Percentiles rank a stretch among this genome's conserved stretches.
Conservation (phyloP, 2,888 invertebrate genomes). For the Chrysopilus asiliformis region DNA sequence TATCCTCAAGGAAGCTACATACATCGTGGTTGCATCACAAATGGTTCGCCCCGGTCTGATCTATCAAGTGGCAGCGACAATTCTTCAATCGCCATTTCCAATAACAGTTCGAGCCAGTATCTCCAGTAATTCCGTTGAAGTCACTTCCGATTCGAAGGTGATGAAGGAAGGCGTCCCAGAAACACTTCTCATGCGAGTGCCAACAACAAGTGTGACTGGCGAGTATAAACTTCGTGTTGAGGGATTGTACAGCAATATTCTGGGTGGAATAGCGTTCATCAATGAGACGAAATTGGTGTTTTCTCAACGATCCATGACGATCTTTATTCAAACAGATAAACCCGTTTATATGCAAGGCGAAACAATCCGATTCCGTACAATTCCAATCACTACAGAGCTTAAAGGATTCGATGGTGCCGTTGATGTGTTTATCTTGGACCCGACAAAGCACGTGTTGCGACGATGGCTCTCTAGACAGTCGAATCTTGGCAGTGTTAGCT, state of each 20-base stretch:
- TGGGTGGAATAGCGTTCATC: conserved; percentile 77
- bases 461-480: conserved; percentile 90
- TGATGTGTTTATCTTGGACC: conserved; percentile 85
- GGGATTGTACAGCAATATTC: conserved; percentile 50
- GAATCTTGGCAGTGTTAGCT: conserved; percentile 84
- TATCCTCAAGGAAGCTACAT: conserved; percentile 41
- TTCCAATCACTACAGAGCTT: conserved; percentile 85
- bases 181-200: conserved; percentile 81
- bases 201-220: conserved; percentile 69
- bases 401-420: conserved; percentile 83
- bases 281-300: conserved; percentile 79
- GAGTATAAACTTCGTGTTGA: conserved; percentile 74
- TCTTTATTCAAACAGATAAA: conserved; percentile 89
- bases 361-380: conserved; percentile 75
- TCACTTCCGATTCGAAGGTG: conserved; percentile 66
- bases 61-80: conserved; percentile 74
- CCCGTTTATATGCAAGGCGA: conserved; percentile 91
- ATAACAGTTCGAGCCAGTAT: conserved; percentile 80
- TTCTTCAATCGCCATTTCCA: conserved; percentile 63
- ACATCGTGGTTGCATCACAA: conserved; percentile 82
- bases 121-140: conserved; percentile 77
- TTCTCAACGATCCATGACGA: conserved; percentile 83
- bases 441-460: conserved; percentile 73
- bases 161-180: conserved; percentile 79
- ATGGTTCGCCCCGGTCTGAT: conserved; percentile 86